A percentile compares a stretch with the other conserved stretches of the same genome.
Conservation (phyloP, 2,113 vertebrate species). For the Natator depressus region DNA sequence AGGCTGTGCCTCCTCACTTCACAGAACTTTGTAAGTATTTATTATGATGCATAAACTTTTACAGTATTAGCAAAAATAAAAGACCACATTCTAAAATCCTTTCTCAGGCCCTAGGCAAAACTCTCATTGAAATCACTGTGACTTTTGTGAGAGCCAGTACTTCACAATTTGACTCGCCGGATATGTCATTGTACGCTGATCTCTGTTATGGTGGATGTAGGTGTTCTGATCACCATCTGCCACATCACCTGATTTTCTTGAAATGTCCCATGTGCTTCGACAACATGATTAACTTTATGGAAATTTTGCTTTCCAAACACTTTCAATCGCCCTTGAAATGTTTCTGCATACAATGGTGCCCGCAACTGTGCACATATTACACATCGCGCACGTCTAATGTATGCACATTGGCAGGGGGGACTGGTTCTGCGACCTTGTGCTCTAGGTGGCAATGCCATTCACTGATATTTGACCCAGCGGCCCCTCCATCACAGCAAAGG, state of each 20-base stretch:
- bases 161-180: background rate
- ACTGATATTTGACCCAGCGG: background rate
- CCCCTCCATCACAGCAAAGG: background rate
- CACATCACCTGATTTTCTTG: background rate
- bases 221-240: background rate
- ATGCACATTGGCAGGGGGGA: no score
- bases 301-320: background rate
- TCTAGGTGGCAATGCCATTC: no score
- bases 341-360: background rate
- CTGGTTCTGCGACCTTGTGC: no score
- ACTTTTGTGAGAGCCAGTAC: background rate
- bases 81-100: background rate
- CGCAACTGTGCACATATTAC: no score
- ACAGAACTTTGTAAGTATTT: background rate
- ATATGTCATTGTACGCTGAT: background rate
- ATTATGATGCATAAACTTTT: background rate
- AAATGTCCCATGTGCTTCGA: background rate
- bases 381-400: no score
- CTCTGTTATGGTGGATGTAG: fast-evolving
- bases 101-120: background rate
- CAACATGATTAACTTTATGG: background rate
- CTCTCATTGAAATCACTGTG: background rate
- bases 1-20: background rate
- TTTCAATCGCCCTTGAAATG: background rate
- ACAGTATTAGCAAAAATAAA: background rate